A percentile compares a stretch with the other conserved stretches of the same genome.
Conservation (phyloP, 1,140 invertebrate species). For the Chionoecetes opilio region DNA sequence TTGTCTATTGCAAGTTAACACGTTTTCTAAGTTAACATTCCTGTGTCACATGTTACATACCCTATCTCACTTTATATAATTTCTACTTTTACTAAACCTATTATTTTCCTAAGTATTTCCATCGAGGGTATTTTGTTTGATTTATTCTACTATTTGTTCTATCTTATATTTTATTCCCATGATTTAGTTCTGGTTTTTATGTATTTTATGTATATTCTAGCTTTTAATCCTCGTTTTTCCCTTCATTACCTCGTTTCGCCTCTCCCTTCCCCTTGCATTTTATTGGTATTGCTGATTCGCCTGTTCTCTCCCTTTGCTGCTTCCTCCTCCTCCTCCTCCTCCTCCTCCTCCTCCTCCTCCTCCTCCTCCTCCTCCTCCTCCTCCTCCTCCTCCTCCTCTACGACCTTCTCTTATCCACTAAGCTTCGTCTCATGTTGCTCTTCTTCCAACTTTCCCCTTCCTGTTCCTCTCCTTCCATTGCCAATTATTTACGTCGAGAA, state of each 20-base stretch:
- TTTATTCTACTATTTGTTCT: not conserved
- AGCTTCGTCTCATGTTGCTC: too few species aligned
- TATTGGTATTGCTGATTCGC: slow-evolving; percentile 7
- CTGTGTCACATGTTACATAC: not conserved
- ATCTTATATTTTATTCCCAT: not conserved
- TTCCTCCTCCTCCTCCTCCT: not conserved
- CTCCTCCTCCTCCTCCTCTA: too few species aligned
- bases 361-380: too few species aligned
- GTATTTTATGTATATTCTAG: not conserved
- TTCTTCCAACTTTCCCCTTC: too few species aligned
- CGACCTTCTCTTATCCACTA: too few species aligned
- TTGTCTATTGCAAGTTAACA: too few species aligned
- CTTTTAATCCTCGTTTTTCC: not conserved
- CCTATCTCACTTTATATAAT: not conserved
- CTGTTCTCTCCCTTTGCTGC: not conserved
- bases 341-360: too few species aligned
- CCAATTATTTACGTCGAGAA: too few species aligned
- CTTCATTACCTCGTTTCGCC: not conserved
- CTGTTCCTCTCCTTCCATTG: too few species aligned
- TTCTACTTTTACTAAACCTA: not conserved
- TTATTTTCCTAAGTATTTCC: not conserved
- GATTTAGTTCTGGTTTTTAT: not conserved
- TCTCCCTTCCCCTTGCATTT: not conserved
- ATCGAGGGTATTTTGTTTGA: not conserved
- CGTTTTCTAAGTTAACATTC: not conserved